Evolutionary conservation across 2,113 vertebrate genomes (phyloP), one percentile per base, ranked within the genome.

Genomic region (Pomatostomus ruficeps): DNA sequence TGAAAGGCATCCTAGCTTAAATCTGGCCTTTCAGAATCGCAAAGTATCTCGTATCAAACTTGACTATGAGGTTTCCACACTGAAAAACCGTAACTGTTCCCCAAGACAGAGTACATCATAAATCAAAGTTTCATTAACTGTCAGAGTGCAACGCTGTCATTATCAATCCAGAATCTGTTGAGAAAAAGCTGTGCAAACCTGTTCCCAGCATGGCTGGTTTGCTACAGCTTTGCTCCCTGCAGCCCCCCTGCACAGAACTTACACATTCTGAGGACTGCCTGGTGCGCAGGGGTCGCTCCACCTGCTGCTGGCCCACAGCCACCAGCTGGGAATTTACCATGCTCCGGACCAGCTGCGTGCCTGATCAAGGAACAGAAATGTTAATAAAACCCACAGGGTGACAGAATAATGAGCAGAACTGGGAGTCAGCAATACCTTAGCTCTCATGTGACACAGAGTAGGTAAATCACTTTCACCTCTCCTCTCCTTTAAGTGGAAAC

Each of bases 241-340:
- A 91, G 43, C 72, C 63, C 58, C 3, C 40, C 70, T 75, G 62
- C 33, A n/a, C 54, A 46, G 70, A 86, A 98, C 99, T 99, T 98
- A 99, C 99, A 97, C 99, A 99, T 98, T 99, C 99, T 51, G 99
- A 99, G 3, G 98, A 95, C 91, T 99, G 99, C 59, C 99, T 98
- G 91, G 98, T 98, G 77, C 99, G 97, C 55, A 98, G 95, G 14
- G 98, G 97, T 46, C 98, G 97, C 73, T 99, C 99, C 68, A 96
- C 95, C 67, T 97, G 98, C 73, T 98, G 98, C 79, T 97, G 78
- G 55, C 99, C 98, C 88, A 98, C 97, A 40, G 98, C 96, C 92
- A 99, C 98, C 81, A 99, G 98, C 96, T 99, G 99, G 85, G 99
- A 98, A 96, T 98, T 99, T 24, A 98, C 98, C 91, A 99, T 97